Conservation (phyloP, 2,888 invertebrate genomes). For the Lobophora halterata region DNA sequence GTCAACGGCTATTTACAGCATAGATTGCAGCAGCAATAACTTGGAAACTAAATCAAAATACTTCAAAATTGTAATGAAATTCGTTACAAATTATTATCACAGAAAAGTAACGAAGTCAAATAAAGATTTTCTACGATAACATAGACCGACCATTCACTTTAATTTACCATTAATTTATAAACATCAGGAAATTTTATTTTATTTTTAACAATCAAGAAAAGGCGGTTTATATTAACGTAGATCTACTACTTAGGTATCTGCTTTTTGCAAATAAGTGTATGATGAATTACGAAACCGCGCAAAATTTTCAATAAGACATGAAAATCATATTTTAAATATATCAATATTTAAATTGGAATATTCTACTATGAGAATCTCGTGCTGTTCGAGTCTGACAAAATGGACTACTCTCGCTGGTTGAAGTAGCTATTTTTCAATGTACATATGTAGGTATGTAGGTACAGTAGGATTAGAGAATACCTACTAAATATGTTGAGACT, state of each 20-base stretch:
- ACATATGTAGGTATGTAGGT: too few relatives aligned
- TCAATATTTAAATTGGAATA: constrained; percentile 23
- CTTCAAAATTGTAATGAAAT: constrained; percentile 21
- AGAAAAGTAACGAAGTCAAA: constrained; percentile 41
- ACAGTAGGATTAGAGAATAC: too few relatives aligned
- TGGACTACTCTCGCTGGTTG: not conserved
- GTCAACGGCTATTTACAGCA: constrained; percentile 76
- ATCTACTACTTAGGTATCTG: too few relatives aligned
- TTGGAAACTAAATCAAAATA: constrained; percentile 16
- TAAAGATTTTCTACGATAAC: too few relatives aligned
- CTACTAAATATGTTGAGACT: too few relatives aligned
- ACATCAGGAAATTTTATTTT: too few relatives aligned
- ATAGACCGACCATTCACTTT: too few relatives aligned
- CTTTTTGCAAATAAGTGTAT: constrained; percentile 27
- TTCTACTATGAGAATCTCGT: constrained; percentile 18
- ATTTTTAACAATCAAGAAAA: too few relatives aligned
- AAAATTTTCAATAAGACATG: constrained; percentile 15
- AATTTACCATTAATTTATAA: too few relatives aligned
- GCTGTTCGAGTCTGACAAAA: constrained; percentile 10
- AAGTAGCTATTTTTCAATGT: not conserved
- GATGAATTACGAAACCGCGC: too few relatives aligned
- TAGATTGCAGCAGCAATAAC: constrained; percentile 31
- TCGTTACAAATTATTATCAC: constrained; percentile 33
- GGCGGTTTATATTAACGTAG: too few relatives aligned
- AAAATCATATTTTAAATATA: constrained; percentile 4